phyloP scores from a whole-genome alignment of 1,140 invertebrate species.

The Luehdorfia chinensis region DNA sequence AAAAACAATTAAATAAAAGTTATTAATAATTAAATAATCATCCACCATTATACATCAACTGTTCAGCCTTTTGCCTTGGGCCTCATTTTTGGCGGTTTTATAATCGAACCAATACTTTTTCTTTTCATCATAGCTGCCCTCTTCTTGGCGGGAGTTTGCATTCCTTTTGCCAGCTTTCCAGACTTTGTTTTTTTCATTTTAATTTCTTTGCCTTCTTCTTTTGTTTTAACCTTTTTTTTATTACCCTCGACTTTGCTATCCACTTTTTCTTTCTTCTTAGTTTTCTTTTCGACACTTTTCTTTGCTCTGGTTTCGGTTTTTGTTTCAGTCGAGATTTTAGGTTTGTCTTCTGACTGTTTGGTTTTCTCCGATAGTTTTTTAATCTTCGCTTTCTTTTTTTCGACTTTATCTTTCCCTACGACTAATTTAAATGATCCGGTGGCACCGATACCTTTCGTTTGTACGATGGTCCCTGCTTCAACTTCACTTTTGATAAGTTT shows the following conservation, averaged over 20 bases:
- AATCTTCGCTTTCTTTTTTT: conserved; percentile 24
- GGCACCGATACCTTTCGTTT: conserved; percentile 52
- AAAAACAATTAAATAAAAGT: too few species aligned
- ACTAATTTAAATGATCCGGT: conserved; percentile 57
- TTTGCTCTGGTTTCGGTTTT: conserved; percentile 19
- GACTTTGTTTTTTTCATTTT: conserved; percentile 2
- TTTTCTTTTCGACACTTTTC: conserved; percentile 18
- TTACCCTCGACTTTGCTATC: conserved; percentile 14
- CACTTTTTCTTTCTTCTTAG: conserved; percentile 23
- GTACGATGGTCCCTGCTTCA: conserved; percentile 44
- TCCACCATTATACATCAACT: too few species aligned
- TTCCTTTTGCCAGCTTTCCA: conserved; percentile 21
- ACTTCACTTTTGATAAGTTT: conserved; percentile 47
- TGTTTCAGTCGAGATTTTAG: not conserved
- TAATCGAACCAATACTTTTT: conserved; percentile 63
- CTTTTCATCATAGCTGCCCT: conserved; percentile 45
- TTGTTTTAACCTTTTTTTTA: conserved; percentile 17
- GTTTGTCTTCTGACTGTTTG: conserved; percentile 5
- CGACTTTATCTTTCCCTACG: conserved; percentile 25
- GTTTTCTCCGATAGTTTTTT: conserved; percentile 21
- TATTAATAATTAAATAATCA: too few species aligned
- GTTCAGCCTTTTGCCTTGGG: conserved; percentile 30
- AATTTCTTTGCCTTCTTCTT: conserved; percentile 15
- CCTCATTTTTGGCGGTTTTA: conserved; percentile 64
- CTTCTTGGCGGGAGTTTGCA: conserved; percentile 44